A percentile compares a stretch with the other conserved stretches of the same genome.
These are phyloP conservation scores for Dendropsophus ebraccatus DNA, from an alignment of 2,113 vertebrate species.

Conservation along the genomic window DNA sequence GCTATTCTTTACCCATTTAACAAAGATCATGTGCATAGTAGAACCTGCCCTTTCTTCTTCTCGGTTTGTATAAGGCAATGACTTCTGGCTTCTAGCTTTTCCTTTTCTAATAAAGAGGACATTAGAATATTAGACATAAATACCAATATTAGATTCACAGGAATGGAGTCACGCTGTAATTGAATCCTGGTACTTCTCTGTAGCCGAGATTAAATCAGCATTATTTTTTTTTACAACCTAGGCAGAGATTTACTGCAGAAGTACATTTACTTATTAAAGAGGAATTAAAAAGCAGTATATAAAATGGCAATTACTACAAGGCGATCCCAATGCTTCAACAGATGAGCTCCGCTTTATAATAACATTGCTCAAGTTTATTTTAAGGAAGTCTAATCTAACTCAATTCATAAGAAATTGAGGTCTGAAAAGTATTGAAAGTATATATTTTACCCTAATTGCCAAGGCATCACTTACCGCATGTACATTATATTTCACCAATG, in stretches of 20 bases:
- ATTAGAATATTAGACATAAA: not conserved
- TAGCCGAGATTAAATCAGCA: not conserved
- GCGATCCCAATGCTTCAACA: not conserved
- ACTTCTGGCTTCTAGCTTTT: not conserved
- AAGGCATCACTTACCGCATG: not conserved
- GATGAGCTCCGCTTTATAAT: not conserved
- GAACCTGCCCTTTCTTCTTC: not conserved
- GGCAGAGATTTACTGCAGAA: not conserved
- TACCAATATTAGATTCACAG: not conserved
- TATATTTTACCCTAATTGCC: constrained; percentile 10
- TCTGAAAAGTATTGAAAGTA: not conserved
- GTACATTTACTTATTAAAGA: constrained; percentile 26
- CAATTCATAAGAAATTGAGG: constrained; percentile 1
- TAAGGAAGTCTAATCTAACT: not conserved
- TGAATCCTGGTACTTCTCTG: not conserved
- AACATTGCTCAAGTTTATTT: not conserved
- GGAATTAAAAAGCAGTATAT: too few species aligned
- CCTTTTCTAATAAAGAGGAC: not conserved
- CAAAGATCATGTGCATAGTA: not conserved
- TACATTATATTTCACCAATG: constrained; percentile 21
- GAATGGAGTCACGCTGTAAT: not conserved
- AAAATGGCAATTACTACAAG: constrained; percentile 40
- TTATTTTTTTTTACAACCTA: constrained; percentile 32
- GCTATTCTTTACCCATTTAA: too few species aligned
- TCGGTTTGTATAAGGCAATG: not conserved